Evolutionary conservation across 2,888 invertebrate genomes (phyloP).

Genomic region (Neoitamus cyanurus): DNA sequence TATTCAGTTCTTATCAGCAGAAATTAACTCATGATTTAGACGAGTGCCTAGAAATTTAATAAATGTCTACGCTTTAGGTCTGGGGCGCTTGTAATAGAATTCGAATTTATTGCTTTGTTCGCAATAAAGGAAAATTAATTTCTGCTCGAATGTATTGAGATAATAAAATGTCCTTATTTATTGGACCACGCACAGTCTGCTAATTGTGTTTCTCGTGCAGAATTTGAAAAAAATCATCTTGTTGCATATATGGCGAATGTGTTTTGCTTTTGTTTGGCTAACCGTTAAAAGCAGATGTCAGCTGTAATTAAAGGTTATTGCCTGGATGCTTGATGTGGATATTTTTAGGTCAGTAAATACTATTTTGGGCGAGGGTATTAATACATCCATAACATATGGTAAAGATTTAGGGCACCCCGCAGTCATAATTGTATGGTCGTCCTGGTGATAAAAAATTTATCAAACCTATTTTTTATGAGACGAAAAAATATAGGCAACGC

Average conservation of each 20-base stretch:
- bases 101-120: background rate
- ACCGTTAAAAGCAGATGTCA: background rate
- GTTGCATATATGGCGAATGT: background rate
- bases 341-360: background rate
- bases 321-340: background rate
- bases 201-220: background rate
- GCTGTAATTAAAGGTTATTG: background rate
- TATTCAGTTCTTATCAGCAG: constrained; percentile 1
- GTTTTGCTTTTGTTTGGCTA: background rate
- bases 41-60: background rate
- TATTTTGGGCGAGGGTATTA: background rate
- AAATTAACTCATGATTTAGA: constrained; percentile 1
- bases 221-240: background rate
- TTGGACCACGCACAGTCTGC: background rate
- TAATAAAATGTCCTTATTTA: background rate
- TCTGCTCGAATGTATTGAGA: background rate
- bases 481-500: no score
- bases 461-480: no score
- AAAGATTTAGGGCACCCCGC: no score
- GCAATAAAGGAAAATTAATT: constrained; percentile 1
- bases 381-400: no score
- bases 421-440: no score
- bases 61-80: background rate
- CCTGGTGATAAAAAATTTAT: no score
- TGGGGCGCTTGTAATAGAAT: background rate